Conservation (phyloP, 2,888 invertebrate species). For the Schizaphis graminum region DNA sequence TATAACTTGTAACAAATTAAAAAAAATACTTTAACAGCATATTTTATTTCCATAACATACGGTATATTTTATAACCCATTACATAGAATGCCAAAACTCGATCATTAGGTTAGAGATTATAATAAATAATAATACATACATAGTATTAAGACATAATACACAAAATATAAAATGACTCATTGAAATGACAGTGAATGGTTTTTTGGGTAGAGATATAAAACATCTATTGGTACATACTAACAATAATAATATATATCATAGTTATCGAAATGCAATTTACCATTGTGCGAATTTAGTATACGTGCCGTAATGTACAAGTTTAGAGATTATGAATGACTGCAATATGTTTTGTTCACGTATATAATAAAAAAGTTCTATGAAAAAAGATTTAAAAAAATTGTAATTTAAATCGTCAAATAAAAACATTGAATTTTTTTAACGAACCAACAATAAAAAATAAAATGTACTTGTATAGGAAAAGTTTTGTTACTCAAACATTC, state of each 20-base stretch:
- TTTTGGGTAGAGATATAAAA: neutral
- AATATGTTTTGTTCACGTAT: neutral
- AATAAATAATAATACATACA: too few species aligned
- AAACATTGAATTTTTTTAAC: neutral
- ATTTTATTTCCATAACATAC: neutral
- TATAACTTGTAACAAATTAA: neutral
- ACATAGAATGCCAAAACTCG: neutral
- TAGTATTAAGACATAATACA: neutral
- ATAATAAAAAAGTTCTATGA: neutral
- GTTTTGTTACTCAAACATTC: neutral
- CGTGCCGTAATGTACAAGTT: neutral
- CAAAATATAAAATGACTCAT: neutral
- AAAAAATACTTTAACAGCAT: neutral
- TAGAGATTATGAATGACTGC: neutral
- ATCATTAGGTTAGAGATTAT: neutral
- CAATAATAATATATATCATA: neutral
- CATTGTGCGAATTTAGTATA: neutral
- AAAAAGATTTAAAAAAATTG: neutral
- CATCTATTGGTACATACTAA: neutral
- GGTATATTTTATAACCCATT: neutral
- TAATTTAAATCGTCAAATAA: neutral
- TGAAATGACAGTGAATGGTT: neutral
- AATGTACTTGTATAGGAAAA: neutral
- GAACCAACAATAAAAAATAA: neutral
- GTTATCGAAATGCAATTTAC: neutral